Percentiles rank a stretch among this genome's conserved stretches.
Conservation (phyloP, 1,140 invertebrate genomes). For the Druon quercuslanigerum region DNA sequence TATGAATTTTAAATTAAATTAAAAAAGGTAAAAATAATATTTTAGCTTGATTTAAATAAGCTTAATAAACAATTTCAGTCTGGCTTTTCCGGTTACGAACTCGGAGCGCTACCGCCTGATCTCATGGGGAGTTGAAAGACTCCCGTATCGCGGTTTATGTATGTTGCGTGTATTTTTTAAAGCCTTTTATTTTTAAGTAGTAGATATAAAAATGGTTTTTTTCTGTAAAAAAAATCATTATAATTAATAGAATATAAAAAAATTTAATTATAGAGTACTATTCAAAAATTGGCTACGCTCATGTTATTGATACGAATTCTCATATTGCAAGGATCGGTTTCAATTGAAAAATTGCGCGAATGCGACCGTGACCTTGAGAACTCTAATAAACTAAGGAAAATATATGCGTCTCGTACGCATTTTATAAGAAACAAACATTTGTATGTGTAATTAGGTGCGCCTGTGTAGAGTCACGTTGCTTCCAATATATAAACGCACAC, state of each 20-base stretch:
- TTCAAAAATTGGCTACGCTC: conserved; percentile 2
- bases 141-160: too few relatives aligned
- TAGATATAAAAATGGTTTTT: too few relatives aligned
- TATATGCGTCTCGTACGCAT: not conserved
- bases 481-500: not conserved
- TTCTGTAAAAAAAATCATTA: too few relatives aligned
- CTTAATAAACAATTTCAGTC: too few relatives aligned
- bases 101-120: too few relatives aligned
- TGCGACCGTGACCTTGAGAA: conserved; percentile 9
- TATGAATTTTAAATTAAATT: too few relatives aligned
- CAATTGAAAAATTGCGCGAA: conserved; percentile 7
- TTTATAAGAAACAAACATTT: not conserved
- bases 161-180: too few relatives aligned
- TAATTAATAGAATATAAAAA: not conserved
- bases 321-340: conserved; percentile 6
- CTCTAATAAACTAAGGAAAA: conserved; percentile 19
- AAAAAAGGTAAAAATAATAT: too few relatives aligned
- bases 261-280: not conserved
- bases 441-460: conserved; percentile 3
- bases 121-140: too few relatives aligned
- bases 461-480: conserved; percentile 2
- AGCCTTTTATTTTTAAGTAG: too few relatives aligned
- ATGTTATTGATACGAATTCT: not conserved
- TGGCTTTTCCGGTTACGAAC: too few relatives aligned
- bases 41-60: too few relatives aligned